phyloP scores from a whole-genome alignment of 2,113 vertebrate species.

The Carettochelys insculpta region DNA sequence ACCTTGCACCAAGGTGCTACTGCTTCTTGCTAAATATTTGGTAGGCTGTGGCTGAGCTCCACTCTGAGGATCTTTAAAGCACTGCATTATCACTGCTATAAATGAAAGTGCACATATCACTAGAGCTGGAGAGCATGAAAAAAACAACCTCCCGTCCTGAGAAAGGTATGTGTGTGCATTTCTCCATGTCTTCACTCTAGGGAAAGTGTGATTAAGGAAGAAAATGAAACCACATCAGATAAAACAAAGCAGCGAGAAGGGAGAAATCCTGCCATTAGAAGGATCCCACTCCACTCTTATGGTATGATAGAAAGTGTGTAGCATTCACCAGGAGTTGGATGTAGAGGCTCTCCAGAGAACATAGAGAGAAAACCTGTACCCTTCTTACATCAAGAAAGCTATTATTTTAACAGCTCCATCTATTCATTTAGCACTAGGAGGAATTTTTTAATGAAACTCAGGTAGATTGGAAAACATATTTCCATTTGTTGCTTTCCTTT shows the following conservation, averaged over 20 bases:
- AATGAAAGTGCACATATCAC: background rate
- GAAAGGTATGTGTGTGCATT: background rate
- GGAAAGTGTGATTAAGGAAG: background rate
- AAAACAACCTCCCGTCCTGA: background rate
- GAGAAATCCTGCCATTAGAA: background rate
- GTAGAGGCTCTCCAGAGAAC: background rate
- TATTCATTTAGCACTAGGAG: background rate
- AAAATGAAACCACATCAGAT: background rate
- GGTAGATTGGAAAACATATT: background rate
- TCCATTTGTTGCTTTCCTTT: background rate
- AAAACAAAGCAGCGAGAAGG: background rate
- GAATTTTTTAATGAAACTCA: background rate
- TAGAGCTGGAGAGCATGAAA: slow-evolving; percentile 24
- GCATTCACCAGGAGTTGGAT: background rate
- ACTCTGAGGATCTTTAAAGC: slow-evolving; percentile 77
- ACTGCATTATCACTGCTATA: slow-evolving; percentile 66
- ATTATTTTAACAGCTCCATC: background rate
- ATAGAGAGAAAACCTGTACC: background rate
- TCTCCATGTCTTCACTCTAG: background rate
- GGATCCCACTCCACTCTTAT: background rate
- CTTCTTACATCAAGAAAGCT: background rate
- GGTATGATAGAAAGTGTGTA: background rate
- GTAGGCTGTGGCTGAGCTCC: slow-evolving; percentile 81
- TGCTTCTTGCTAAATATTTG: background rate
- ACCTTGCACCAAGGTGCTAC: slow-evolving; percentile 80